Percentiles rank a stretch among this genome's conserved stretches.
phyloP scores from a whole-genome alignment of 2,888 invertebrate species.

The Agriotes lineatus region DNA sequence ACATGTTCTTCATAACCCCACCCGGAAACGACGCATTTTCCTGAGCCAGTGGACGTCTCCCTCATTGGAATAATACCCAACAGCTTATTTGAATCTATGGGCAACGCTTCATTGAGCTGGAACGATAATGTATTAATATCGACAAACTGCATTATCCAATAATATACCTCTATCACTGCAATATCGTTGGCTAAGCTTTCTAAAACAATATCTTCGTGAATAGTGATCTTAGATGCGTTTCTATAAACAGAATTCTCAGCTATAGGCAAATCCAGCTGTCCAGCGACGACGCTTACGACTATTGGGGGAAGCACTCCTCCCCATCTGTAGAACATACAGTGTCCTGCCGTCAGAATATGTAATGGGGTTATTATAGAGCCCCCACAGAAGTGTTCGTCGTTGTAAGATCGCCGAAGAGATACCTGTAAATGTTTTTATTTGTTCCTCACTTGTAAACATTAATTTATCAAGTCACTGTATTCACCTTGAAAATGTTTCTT shows the following conservation, averaged over 20 bases:
- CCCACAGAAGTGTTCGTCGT: conserved; percentile 55
- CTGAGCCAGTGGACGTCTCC: conserved; percentile 28
- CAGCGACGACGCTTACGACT: conserved; percentile 50
- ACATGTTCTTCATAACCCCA: conserved; percentile 51
- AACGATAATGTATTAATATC: neutral
- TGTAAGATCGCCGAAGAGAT: conserved; percentile 54
- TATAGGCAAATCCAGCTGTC: conserved; percentile 48
- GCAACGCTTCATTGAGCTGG: conserved; percentile 38
- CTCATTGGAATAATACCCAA: conserved; percentile 42
- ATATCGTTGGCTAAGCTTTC: conserved; percentile 51
- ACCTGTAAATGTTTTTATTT: too few relatives aligned
- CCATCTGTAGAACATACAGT: conserved; percentile 55
- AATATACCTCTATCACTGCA: conserved; percentile 51
- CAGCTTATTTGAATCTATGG: conserved; percentile 8
- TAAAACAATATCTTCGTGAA: conserved; percentile 50
- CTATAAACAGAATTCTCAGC: conserved; percentile 42
- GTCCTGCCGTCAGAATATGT: conserved; percentile 55
- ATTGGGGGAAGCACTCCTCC: conserved; percentile 51
- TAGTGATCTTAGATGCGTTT: conserved; percentile 48
- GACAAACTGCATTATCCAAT: neutral
- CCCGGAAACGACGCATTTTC: conserved; percentile 49
- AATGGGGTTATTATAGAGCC: conserved; percentile 50
- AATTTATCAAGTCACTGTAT: too few relatives aligned
- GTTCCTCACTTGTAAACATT: too few relatives aligned
- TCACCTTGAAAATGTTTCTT: too few relatives aligned